Evolutionary conservation across 2,797 vertebrate species (phyloP), one percentile per base, ranked within the genome.

Genomic region (Chaunax sp.): DNA sequence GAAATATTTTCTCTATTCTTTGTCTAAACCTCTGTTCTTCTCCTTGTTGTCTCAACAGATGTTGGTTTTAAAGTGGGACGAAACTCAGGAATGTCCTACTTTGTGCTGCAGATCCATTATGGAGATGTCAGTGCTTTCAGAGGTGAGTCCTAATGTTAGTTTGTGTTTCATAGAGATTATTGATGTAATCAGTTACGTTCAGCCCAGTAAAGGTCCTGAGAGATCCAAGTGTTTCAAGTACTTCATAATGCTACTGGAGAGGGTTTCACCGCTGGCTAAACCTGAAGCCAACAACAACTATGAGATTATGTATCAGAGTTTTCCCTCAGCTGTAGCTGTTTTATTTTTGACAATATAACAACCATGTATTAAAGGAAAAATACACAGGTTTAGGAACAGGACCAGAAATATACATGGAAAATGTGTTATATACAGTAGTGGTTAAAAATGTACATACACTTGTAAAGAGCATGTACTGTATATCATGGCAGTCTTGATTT

Each of bases 41-140:
- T 63, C 9, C 65, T 35, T 52, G 0, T 77, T 67, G 60, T 77
- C 9, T 69, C 63, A 60, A 81, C 44, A 98, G 97, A 95, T 91
- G 97, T 99, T 80, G 97, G 97, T 66, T 99, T 99, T 90, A 95
- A 95, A 95, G 97, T 99, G 73, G 98, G 97, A 85, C 95, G 93
- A 82, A 93, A 91, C 80, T 90, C 94, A 2, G 94, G 93, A 72
- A 95, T 93, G 75, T 94, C 95, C 85, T 94, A 95, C 84, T 96
- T 99, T 85, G 96, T 99, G 72, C 95, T 99, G 20, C 98, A 99
- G 80, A 96, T 99, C 26, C 98, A 99, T 90, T 99, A 99, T 74
- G 98, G 97, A n/a, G 96, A 98, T 60, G 52, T 95, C 66, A 86
- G 75, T 84, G 94, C 93, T 81, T 99, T 99, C 74, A 94, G 81